phyloP scores from a whole-genome alignment of 1,140 invertebrate species.

The Helicoverpa zea region DNA sequence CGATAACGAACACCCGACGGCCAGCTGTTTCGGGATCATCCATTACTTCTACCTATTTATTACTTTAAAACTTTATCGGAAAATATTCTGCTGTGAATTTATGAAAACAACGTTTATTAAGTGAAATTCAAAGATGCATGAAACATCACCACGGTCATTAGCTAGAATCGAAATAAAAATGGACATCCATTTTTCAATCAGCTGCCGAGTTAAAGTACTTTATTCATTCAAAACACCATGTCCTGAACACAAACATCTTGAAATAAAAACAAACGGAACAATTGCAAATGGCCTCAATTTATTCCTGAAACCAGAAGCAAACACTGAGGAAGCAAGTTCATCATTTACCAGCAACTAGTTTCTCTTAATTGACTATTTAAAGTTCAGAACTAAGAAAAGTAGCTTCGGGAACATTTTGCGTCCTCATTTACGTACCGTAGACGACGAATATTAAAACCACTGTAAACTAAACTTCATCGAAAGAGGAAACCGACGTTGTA shows the following conservation, averaged over 20 bases:
- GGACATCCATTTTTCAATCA: too few relatives aligned
- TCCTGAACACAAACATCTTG: neutral
- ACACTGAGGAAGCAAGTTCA: constrained; percentile 37
- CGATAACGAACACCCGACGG: constrained; percentile 35
- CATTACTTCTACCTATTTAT: constrained; percentile 38
- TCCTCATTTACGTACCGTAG: constrained; percentile 24
- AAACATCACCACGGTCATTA: too few relatives aligned
- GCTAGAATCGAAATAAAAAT: neutral
- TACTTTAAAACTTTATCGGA: constrained; percentile 34
- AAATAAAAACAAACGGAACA: constrained; percentile 13
- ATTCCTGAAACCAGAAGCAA: constrained; percentile 36
- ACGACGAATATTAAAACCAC: constrained; percentile 26
- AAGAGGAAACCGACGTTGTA: constrained; percentile 22
- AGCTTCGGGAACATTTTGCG: constrained; percentile 26
- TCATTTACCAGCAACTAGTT: constrained; percentile 38
- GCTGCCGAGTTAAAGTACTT: neutral
- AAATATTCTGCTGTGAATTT: constrained; percentile 14
- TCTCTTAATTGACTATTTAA: constrained; percentile 39
- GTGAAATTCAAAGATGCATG: constrained; percentile 2
- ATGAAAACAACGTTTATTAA: constrained; percentile 5
- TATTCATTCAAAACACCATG: neutral
- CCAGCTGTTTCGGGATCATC: constrained; percentile 33
- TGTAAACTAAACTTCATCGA: constrained; percentile 23
- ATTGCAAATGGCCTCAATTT: constrained; percentile 38
- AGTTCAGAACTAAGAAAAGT: constrained; percentile 38